Base-by-base conservation (phyloP, 2,797 vertebrate species). In the Rhodeus uyekii region DNA sequence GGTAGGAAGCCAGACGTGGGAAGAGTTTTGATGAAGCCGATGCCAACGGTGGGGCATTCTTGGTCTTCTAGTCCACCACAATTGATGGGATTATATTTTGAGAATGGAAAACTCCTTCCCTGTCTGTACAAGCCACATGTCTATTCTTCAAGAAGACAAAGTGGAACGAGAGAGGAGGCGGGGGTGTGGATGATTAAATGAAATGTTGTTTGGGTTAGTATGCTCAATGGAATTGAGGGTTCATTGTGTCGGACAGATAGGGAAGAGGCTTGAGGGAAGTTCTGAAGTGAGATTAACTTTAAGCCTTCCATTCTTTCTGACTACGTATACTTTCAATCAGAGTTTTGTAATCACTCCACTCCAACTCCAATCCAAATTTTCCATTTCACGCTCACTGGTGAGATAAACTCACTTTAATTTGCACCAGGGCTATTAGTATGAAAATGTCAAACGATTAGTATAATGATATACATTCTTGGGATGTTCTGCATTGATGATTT, bases 11-110 rank as follows among this genome's bases (percentile, higher is more conserved):
- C 10, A 39, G 53, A 81, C 7, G 32, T 22, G n/a, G 13, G 24
- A 34, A 60, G 75, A 77, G n/a, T 78, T 87, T 87, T 82, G 85
- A 86, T 82, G 78, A 84, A 80, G 78, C 13, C 13, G n/a, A 68
- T 46, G 53, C 76, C 50, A 61, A 27, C 29, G 14, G 5, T 18
- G 68, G 76, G 80, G 65, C 80, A 83, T 81, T 69, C 73, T 75
- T 46, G 42, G 73, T 83, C 65, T 67, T 50, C 38, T 53, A n/a
- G 63, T 55, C 39, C 36, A 86, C 69, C 81, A 83, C 48, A 85
- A 68, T 60, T 85, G 68, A 72, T 24, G 55, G 58, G 58, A 60
- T 53, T 53, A 80, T 27, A 55, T 42, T 48, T 64, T 24, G 34
- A 76, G 64, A 80, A 82, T 42, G 38, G 58, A 72, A 79, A 75